Percentiles rank a stretch among this genome's conserved stretches.
phyloP scores from a whole-genome alignment of 1,140 invertebrate genomes.

The Ylistrum balloti region DNA sequence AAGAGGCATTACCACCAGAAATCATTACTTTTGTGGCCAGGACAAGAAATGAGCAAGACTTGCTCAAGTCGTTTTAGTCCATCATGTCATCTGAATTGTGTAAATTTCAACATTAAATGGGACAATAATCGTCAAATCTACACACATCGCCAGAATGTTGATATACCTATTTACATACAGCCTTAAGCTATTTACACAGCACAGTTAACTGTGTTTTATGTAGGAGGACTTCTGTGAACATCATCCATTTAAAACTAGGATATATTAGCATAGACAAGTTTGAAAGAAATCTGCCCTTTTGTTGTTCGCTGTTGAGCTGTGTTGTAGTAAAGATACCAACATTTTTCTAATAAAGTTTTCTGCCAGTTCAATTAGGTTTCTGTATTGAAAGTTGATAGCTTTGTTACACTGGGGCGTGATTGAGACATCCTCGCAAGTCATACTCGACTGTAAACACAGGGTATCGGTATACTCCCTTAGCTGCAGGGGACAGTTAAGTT shows the following conservation, averaged over 20 bases:
- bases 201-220: neutral
- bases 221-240: neutral
- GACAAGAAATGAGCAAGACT: neutral
- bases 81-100: neutral
- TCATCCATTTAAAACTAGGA: neutral
- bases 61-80: neutral
- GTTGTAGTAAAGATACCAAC: neutral
- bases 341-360: slow-evolving; percentile 19
- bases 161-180: slow-evolving; percentile 26
- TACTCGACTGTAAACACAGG: neutral
- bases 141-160: neutral
- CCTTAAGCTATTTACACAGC: slow-evolving; percentile 12
- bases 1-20: neutral
- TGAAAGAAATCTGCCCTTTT: neutral
- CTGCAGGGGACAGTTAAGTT: neutral
- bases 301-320: slow-evolving; percentile 22
- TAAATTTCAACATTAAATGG: slow-evolving; percentile 1
- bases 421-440: neutral
- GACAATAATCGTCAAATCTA: slow-evolving; percentile 35
- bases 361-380: neutral
- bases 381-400: neutral
- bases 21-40: neutral
- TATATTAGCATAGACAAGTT: slow-evolving; percentile 16
- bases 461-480: neutral
- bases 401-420: neutral